Evolutionary conservation across 2,797 vertebrate genomes (phyloP).

Genomic region (Argyrosomus regius): DNA sequence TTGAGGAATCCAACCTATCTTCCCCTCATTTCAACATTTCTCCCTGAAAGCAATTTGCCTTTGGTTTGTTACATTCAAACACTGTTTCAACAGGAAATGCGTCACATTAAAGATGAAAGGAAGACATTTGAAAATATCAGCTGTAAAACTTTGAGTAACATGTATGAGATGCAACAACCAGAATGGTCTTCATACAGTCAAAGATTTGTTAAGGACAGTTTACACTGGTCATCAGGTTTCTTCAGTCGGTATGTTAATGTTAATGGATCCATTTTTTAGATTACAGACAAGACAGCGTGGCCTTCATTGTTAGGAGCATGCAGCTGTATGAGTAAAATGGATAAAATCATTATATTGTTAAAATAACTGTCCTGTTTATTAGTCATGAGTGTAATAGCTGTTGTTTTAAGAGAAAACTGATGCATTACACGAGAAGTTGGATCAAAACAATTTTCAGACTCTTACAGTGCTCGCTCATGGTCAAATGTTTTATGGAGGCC

Average conservation of each 20-base stretch:
- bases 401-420: neutral
- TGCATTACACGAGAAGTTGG: neutral
- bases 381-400: neutral
- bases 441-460: neutral
- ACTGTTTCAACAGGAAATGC: constrained; percentile 16
- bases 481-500: neutral
- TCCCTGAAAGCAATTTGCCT: neutral
- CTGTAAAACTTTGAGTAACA: constrained; percentile 9
- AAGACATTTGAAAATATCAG: neutral
- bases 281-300: constrained; percentile 16
- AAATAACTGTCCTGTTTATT: neutral
- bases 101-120: neutral
- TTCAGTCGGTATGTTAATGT: constrained; percentile 8
- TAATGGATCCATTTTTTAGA: constrained; percentile 13
- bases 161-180: neutral
- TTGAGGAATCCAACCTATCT: neutral
- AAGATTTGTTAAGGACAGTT: neutral
- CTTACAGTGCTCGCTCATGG: neutral
- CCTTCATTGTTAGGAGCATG: constrained; percentile 27
- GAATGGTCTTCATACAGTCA: constrained; percentile 1
- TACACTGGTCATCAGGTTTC: constrained; percentile 3
- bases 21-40: neutral
- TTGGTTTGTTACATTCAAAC: neutral
- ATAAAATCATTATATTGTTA: neutral
- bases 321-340: neutral